Conservation (phyloP, 30 jellyfish, hydroid and myxozoan genomes). For the Sanderia malayensis region DNA sequence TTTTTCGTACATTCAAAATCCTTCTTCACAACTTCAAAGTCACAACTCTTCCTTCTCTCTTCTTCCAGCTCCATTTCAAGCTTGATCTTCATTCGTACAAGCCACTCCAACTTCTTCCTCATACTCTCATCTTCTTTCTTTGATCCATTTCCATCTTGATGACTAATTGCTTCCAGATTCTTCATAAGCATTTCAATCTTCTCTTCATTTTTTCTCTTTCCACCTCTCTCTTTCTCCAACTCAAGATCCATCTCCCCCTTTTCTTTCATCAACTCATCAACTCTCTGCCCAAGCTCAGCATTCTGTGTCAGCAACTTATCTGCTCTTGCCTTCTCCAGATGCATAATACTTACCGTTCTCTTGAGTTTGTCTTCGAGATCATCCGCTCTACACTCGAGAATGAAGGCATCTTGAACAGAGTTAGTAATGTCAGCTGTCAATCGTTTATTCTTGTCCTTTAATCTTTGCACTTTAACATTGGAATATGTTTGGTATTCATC, state of each 20-base stretch:
- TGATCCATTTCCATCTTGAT: not conserved
- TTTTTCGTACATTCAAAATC: not conserved
- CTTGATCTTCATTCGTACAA: not conserved
- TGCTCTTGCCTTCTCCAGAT: slow-evolving; percentile 3
- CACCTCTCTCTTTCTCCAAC: not conserved
- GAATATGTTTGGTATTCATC: not conserved
- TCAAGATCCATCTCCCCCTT: not conserved
- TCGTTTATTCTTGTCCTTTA: not conserved
- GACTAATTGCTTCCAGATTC: not conserved
- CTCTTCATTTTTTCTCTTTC: not conserved
- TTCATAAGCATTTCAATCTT: not conserved
- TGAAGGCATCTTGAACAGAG: slow-evolving; percentile 2
- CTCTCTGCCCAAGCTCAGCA: slow-evolving; percentile 1
- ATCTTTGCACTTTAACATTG: not conserved
- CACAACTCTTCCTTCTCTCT: not conserved
- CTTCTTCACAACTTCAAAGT: not conserved
- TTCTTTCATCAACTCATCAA: not conserved
- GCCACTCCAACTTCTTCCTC: slow-evolving; percentile 3
- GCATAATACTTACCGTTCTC: not conserved
- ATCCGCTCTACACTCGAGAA: not conserved
- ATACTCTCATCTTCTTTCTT: not conserved
- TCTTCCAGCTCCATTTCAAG: not conserved
- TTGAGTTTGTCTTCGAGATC: not conserved
- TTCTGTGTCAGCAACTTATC: not conserved
- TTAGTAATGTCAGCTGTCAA: not conserved